These are phyloP conservation scores for Epizoanthus stellaris DNA, from an alignment of 92 coral and sea anemone genomes.

Conservation along the genomic window DNA sequence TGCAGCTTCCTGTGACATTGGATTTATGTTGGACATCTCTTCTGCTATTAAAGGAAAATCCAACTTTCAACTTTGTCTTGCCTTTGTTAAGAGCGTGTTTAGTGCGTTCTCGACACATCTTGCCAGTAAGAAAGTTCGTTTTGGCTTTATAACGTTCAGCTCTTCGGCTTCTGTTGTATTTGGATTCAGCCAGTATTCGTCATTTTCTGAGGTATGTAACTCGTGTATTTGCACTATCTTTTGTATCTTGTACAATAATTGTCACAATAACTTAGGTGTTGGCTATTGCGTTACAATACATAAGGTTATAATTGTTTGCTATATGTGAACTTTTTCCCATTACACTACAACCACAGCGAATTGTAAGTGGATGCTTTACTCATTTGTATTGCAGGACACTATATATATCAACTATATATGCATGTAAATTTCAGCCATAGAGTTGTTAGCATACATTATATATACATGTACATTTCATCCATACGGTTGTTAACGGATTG, in stretches of 20 bases:
- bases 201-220: slow-evolving; percentile 57
- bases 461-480: too few relatives aligned
- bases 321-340: too few relatives aligned
- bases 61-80: slow-evolving; percentile 46
- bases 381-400: too few relatives aligned
- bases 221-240: background rate
- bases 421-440: too few relatives aligned
- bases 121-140: slow-evolving; percentile 49
- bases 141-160: slow-evolving; percentile 54
- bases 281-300: too few relatives aligned
- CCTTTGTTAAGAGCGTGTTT: slow-evolving; percentile 37
- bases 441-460: too few relatives aligned
- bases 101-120: slow-evolving; percentile 34
- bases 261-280: too few relatives aligned
- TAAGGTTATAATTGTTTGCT: too few relatives aligned
- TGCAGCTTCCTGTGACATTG: slow-evolving; percentile 60
- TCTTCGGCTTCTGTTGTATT: slow-evolving; percentile 46
- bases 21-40: slow-evolving; percentile 58
- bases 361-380: too few relatives aligned
- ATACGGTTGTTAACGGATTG: too few relatives aligned
- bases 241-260: slow-evolving; percentile 5
- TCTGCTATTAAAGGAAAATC: slow-evolving; percentile 50
- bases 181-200: slow-evolving; percentile 45
- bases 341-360: too few relatives aligned
- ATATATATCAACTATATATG: too few relatives aligned